Evolutionary conservation across 2,113 vertebrate genomes (phyloP).

Genomic region (Edolisoma coerulescens): DNA sequence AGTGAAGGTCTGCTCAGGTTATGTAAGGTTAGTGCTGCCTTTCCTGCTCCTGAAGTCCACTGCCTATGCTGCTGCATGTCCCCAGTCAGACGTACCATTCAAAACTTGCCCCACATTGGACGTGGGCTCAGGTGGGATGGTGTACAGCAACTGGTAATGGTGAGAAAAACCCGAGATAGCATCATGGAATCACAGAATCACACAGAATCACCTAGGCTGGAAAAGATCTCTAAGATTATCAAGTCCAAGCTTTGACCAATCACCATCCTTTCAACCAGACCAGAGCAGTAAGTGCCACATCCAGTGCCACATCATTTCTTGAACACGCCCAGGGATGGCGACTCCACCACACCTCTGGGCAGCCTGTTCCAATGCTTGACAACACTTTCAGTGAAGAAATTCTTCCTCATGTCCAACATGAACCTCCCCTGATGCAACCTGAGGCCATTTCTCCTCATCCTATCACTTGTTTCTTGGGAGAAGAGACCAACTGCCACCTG

Average conservation of each 20-base stretch:
- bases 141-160: neutral
- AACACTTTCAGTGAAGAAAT: neutral
- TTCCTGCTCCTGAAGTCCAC: neutral
- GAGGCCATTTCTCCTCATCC: neutral
- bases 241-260: neutral
- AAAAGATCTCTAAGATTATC: neutral
- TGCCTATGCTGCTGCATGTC: neutral
- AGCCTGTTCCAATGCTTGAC: neutral
- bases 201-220: neutral
- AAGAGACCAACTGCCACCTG: rapidly evolving
- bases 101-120: neutral
- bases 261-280: neutral
- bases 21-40: neutral
- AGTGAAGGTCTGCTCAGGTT: neutral
- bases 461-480: neutral
- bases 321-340: rapidly evolving
- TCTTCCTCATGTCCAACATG: neutral
- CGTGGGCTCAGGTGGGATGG: neutral
- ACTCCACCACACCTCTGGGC: neutral
- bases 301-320: neutral
- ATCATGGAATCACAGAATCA: neutral
- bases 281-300: too few species aligned
- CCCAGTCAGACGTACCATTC: neutral
- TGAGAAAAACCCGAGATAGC: neutral
- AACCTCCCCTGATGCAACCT: neutral